These are phyloP conservation scores for Reticulitermes lucifugus DNA, from an alignment of 2,888 invertebrate species.

Conservation along the genomic window DNA sequence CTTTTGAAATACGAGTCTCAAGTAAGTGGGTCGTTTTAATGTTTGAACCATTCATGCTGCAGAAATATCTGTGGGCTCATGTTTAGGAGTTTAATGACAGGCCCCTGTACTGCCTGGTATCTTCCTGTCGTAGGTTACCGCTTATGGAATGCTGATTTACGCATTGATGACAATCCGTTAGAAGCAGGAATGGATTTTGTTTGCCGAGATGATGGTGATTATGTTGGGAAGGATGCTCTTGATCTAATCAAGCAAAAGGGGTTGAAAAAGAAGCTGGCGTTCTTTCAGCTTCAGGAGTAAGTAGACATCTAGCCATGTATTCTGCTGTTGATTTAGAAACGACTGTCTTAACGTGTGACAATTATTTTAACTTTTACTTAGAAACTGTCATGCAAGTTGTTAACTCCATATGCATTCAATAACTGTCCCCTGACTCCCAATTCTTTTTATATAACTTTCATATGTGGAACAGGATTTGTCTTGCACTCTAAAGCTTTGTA, in stretches of 20 bases:
- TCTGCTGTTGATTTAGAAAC: background rate
- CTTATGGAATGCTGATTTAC: constrained; percentile 86
- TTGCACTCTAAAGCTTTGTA: no score
- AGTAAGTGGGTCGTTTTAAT: no score
- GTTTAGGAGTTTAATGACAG: no score
- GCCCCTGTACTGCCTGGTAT: no score
- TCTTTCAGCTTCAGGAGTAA: constrained; percentile 58
- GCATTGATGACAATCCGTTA: constrained; percentile 86
- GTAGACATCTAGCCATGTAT: constrained; percentile 7
- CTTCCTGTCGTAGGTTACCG: constrained; percentile 73
- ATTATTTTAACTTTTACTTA: background rate
- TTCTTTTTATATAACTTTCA: no score
- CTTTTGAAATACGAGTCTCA: no score
- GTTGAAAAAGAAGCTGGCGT: constrained; percentile 76
- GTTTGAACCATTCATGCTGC: no score
- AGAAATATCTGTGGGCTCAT: no score
- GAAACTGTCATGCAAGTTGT: no score
- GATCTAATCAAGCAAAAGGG: constrained; percentile 75
- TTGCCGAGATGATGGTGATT: constrained; percentile 82
- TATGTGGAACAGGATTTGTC: no score
- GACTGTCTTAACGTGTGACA: background rate
- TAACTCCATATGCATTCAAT: no score
- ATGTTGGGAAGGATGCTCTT: constrained; percentile 80
- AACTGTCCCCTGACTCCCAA: no score
- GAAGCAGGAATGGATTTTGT: constrained; percentile 85